Conservation (phyloP, 2,888 invertebrate species). For the Orthosia incerta region DNA sequence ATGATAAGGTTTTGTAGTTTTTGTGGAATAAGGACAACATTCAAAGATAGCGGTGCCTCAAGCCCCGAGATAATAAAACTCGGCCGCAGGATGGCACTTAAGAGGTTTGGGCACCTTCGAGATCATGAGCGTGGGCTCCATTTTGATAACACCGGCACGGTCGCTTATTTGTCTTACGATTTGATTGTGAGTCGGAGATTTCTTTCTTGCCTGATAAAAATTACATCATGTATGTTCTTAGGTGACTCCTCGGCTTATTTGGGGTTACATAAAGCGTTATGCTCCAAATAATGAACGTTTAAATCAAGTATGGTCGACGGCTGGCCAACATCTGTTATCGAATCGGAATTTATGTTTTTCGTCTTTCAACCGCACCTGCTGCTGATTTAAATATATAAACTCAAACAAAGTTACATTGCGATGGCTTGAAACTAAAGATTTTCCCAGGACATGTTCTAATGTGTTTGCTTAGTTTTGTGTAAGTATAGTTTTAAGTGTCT, state of each 20-base stretch:
- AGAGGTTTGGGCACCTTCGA: slow-evolving; percentile 80
- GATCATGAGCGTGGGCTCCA: slow-evolving; percentile 79
- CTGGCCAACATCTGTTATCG: slow-evolving; percentile 89
- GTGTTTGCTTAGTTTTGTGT: slow-evolving; percentile 82
- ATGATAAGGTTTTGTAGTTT: slow-evolving; percentile 89
- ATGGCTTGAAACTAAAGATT: slow-evolving; percentile 67
- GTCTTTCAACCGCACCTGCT: slow-evolving; percentile 87
- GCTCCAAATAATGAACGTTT: slow-evolving; percentile 81
- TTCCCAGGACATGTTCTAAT: slow-evolving; percentile 74
- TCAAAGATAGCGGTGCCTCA: slow-evolving; percentile 84
- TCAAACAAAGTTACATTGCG: slow-evolving; percentile 68
- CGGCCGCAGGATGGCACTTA: slow-evolving; percentile 81
- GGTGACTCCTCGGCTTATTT: slow-evolving; percentile 75
- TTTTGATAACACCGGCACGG: slow-evolving; percentile 81
- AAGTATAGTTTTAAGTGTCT: slow-evolving; percentile 77
- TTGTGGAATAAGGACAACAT: slow-evolving; percentile 84
- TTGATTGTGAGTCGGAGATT: slow-evolving; percentile 73
- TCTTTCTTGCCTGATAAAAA: slow-evolving; percentile 69
- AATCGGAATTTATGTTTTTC: slow-evolving; percentile 87
- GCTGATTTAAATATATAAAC: slow-evolving; percentile 81
- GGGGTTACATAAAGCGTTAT: slow-evolving; percentile 81
- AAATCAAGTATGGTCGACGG: slow-evolving; percentile 80
- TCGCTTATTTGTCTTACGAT: slow-evolving; percentile 83
- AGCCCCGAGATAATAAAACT: slow-evolving; percentile 83
- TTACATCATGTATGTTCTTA: slow-evolving; percentile 67